Percentiles rank a stretch among this genome's conserved stretches.
Conservation (phyloP, 2,113 vertebrate species). For the Hyla sarda region DNA sequence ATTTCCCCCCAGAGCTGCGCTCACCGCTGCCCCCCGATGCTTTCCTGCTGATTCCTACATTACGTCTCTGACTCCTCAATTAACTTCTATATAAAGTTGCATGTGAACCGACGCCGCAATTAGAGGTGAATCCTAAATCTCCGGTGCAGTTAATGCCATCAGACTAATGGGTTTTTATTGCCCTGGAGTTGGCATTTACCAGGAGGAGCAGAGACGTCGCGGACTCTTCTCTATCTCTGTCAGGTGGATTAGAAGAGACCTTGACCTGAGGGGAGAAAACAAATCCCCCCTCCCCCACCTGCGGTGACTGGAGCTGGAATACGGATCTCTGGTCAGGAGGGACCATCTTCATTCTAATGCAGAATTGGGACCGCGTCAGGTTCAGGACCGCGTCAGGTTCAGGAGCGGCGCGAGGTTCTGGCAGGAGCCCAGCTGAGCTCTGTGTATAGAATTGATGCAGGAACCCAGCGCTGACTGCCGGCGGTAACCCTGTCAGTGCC, state of each 20-base stretch:
- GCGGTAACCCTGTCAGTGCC: background rate
- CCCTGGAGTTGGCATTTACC: slow-evolving; percentile 36
- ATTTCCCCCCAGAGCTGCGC: background rate
- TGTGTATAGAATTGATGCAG: too few relatives aligned
- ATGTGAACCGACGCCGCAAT: background rate
- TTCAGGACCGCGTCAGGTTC: background rate
- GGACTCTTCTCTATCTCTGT: background rate
- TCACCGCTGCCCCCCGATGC: background rate
- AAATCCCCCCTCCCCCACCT: background rate
- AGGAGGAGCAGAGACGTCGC: background rate
- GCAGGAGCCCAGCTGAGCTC: too few relatives aligned
- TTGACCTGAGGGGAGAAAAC: slow-evolving; percentile 1
- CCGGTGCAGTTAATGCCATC: background rate
- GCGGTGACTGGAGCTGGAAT: background rate
- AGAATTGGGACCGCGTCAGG: background rate
- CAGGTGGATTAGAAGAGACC: background rate
- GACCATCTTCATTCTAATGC: slow-evolving; percentile 1
- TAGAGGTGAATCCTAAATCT: slow-evolving; percentile 9
- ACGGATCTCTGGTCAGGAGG: background rate
- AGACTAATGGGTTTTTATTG: slow-evolving; percentile 32
- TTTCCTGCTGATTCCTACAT: slow-evolving; percentile 16
- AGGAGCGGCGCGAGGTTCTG: too few relatives aligned
- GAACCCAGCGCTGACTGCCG: background rate
- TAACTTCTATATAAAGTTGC: slow-evolving; percentile 2
- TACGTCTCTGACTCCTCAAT: slow-evolving; percentile 7